These are phyloP conservation scores for Tetragnatha versicolor DNA, from an alignment of 1,140 invertebrate genomes.

Conservation along the genomic window DNA sequence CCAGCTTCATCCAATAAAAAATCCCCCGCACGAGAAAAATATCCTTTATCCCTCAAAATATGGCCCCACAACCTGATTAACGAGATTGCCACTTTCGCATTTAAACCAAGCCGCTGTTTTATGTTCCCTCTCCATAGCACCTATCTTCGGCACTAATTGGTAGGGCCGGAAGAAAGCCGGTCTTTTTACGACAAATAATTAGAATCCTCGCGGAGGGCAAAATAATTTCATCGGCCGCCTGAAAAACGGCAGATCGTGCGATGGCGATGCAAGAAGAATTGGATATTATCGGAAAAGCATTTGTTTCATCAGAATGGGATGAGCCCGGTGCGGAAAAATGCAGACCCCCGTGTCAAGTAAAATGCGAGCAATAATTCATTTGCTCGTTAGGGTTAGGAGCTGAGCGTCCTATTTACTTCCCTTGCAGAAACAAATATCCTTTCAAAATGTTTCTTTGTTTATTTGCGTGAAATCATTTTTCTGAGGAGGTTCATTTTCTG, in stretches of 20 bases:
- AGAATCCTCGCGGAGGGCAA: not conserved
- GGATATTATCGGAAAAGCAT: conserved; percentile 55
- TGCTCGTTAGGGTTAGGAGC: conserved; percentile 37
- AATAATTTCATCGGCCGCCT: conserved; percentile 27
- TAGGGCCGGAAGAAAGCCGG: not conserved
- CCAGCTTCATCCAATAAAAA: no score
- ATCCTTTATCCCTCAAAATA: no score
- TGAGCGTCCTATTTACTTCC: conserved; percentile 38
- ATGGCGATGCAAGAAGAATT: conserved; percentile 40
- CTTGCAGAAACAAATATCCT: conserved; percentile 36
- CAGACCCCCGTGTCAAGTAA: conserved; percentile 39
- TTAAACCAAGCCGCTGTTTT: not conserved
- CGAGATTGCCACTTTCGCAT: not conserved
- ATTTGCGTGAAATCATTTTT: not conserved
- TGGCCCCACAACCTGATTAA: not conserved
- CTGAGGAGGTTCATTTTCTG: conserved; percentile 30
- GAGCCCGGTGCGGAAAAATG: conserved; percentile 39
- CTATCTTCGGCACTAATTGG: no score
- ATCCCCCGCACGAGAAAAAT: no score
- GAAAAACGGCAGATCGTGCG: conserved; percentile 1
- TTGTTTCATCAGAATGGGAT: conserved; percentile 48
- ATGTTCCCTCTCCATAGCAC: no score
- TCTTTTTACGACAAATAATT: conserved; percentile 55
- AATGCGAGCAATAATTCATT: conserved; percentile 51
- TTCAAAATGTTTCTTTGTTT: conserved; percentile 31